These are phyloP conservation scores for Cheilosia impressa DNA, from an alignment of 2,888 invertebrate species.

Conservation along the genomic window DNA sequence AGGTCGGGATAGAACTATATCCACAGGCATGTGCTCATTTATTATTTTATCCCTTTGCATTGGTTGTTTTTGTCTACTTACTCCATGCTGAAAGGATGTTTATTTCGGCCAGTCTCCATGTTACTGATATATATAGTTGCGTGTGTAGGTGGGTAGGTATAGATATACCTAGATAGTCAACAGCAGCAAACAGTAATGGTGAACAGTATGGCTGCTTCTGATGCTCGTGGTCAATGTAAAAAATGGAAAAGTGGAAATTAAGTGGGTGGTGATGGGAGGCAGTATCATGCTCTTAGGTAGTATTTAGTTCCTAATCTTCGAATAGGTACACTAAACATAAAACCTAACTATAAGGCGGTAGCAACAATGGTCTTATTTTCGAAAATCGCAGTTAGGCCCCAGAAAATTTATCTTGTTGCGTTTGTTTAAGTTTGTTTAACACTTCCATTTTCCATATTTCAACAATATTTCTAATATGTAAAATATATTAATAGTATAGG, in stretches of 20 bases:
- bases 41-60: constrained; percentile 76
- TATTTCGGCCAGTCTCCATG: constrained; percentile 74
- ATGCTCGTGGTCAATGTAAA: constrained; percentile 71
- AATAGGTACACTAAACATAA: constrained; percentile 42
- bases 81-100: constrained; percentile 74
- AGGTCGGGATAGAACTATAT: constrained; percentile 74
- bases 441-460: not conserved
- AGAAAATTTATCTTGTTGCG: not conserved
- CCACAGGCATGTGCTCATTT: constrained; percentile 74
- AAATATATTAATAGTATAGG: too few species aligned
- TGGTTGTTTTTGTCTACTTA: constrained; percentile 75
- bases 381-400: constrained; percentile 22
- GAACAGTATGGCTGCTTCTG: constrained; percentile 72
- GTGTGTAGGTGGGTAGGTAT: constrained; percentile 40
- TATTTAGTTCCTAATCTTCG: constrained; percentile 48
- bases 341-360: constrained; percentile 2
- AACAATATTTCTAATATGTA: too few species aligned
- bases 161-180: constrained; percentile 32
- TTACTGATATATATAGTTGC: constrained; percentile 65
- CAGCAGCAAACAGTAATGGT: constrained; percentile 72
- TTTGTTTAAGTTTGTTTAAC: not conserved
- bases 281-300: constrained; percentile 47
- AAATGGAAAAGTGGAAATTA: constrained; percentile 70
- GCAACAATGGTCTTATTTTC: constrained; percentile 27
- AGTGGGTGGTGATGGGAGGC: constrained; percentile 63